Percentiles rank a stretch among this genome's conserved stretches.
Evolutionary conservation across 2,113 vertebrate species (phyloP).

Genomic region (Phylloscopus trochiloides): DNA sequence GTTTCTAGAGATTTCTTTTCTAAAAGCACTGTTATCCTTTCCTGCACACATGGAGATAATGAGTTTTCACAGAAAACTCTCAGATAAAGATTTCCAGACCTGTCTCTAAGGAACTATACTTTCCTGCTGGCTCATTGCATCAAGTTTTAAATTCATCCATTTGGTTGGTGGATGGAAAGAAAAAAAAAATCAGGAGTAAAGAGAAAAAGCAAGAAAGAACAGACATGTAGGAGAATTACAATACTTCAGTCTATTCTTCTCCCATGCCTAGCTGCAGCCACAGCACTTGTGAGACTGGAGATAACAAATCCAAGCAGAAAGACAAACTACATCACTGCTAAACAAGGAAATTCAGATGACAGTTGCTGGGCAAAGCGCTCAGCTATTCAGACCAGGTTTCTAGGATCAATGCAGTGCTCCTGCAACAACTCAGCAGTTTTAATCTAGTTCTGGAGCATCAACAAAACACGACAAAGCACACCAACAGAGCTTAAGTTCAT

Average conservation of each 20-base stretch:
- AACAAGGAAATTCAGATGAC: not conserved
- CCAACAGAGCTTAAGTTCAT: not conserved
- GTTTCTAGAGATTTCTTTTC: not conserved
- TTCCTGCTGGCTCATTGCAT: not conserved
- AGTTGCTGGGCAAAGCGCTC: fast-evolving
- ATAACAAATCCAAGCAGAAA: not conserved
- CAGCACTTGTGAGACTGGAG: not conserved
- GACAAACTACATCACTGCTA: not conserved
- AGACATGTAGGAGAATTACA: not conserved
- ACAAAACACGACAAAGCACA: not conserved
- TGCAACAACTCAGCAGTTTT: not conserved
- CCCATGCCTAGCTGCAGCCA: not conserved
- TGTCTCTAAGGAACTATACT: not conserved
- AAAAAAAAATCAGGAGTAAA: not conserved
- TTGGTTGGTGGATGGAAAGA: not conserved
- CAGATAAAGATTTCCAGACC: not conserved
- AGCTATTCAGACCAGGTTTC: not conserved
- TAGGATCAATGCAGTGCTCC: not conserved
- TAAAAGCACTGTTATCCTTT: not conserved
- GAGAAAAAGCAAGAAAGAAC: not conserved
- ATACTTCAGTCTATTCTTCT: not conserved
- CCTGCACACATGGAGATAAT: not conserved
- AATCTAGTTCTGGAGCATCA: not conserved
- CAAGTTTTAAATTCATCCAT: not conserved
- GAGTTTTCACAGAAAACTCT: not conserved